Evolutionary conservation across 2,888 invertebrate genomes (phyloP), one percentile per base, ranked within the genome.

Genomic region (Tethea ocularis): DNA sequence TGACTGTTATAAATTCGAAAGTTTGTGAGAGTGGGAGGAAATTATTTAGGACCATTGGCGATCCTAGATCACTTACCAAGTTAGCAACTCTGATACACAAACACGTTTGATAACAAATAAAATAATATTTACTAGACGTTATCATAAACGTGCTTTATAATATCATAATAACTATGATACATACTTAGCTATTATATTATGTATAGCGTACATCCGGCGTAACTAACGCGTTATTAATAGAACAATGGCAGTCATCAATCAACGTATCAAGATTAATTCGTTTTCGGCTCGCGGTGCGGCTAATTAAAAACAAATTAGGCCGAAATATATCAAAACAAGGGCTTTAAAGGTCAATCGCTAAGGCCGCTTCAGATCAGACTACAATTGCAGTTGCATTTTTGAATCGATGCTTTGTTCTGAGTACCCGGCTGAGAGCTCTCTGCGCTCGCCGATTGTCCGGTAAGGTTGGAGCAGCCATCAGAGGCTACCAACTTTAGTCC

Each of bases 251-350:
- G 65, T 65, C 80, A 86, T 87, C 84, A 82, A 86, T 88, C 87
- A 87, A 76, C 63, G 56, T 71, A 74, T 72, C 77, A 71, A 70
- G 71, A 67, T 55, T 64, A 63, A 69, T 66, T 66, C 55, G 56
- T 72, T 67, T 46, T 46, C 46, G 46, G 46, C 20, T 15, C 46
- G 46, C 46, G 46, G 17, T 20, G 20, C n/a, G 69, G 68, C 69
- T 83, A 83, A 87, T 87, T 89, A 86, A 83, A 83, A 87, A 80
- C 78, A 75, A 80, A 88, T 88, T 85, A 88, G 75, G 77, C 61
- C 67, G 64, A 73, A 78, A 62, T 68, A 52, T 66, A 57, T 20
- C 33, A 54, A 54, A 33, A 54, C 33, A 54, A 46, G 74, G 71
- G 67, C 67, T 69, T 72, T 73, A 63, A 71, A 71, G 80, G 82